Evolutionary conservation across 2,888 invertebrate genomes (phyloP), one percentile per base, ranked within the genome.

Genomic region (Cataglyphis altisquamis): DNA sequence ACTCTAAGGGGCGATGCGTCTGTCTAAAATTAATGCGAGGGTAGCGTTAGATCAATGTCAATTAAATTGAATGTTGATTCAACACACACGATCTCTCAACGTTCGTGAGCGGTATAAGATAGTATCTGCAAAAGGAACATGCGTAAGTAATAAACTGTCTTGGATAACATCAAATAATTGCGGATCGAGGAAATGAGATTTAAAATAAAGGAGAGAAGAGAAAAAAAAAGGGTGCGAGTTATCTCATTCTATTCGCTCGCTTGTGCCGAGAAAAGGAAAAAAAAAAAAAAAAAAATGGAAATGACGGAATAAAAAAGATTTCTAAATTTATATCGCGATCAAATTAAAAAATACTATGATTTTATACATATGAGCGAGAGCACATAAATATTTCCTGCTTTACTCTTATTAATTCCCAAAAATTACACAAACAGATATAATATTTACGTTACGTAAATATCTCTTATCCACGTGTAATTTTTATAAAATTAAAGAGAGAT

Each of bases 21-120:
- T 74, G 84, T 83, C 90, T 89, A 89, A 89, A 89, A 87, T 89
- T 89, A 90, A 90, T 89, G 85, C 83, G 83, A 87, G 80, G 84
- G 62, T 75, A 48, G 81, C 48, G 52, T 84, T 87, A 84, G 84
- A 87, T 89, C 88, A 89, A 81, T 86, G 89, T 87, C 88, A 89
- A 88, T 89, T 89, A 89, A 89, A 86, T 73, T 48, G 5, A 62
- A 57, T 52, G 67, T 60, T 41, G 25, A 18, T 55, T 10, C 39
- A 18, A 45, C 32, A n/a, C 32, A 45, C 32, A 55, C 21, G 52
- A 66, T 66, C 15, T 21, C 21, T 66, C 64, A 67, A 75, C 25
- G n/a, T 39, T 29, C 21, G 15, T n/a, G 55, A 25, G 9, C 3
- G n/a, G 39, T 25, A 15, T 68, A 39, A 75, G 52, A 52, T 52